These are phyloP conservation scores for Diabrotica virgifera DNA, from an alignment of 1,140 invertebrate genomes.

Conservation along the genomic window DNA sequence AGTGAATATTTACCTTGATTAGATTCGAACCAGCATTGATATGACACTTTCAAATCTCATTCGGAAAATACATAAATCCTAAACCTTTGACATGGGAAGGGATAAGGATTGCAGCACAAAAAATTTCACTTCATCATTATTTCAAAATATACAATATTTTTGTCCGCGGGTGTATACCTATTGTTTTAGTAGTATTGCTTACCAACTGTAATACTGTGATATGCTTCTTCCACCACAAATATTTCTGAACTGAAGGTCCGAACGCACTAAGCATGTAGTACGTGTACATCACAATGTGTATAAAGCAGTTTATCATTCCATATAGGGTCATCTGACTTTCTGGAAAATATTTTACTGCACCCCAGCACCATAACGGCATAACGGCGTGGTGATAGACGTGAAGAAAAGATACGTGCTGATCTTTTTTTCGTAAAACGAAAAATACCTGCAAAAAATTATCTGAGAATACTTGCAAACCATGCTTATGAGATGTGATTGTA, in stretches of 20 bases:
- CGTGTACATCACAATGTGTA: slow-evolving; percentile 88
- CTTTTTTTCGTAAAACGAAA: slow-evolving; percentile 80
- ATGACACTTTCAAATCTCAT: too few species aligned
- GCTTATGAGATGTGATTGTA: not conserved
- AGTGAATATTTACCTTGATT: too few species aligned
- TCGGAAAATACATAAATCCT: too few species aligned
- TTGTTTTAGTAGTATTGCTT: slow-evolving; percentile 27
- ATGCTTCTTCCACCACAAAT: slow-evolving; percentile 94
- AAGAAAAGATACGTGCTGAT: slow-evolving; percentile 9
- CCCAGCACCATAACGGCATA: slow-evolving; percentile 91
- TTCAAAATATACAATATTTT: too few species aligned
- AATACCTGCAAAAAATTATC: slow-evolving; percentile 56
- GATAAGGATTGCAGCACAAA: too few species aligned
- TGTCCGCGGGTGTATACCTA: too few species aligned
- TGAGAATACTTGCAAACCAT: not conserved
- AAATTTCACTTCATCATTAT: too few species aligned
- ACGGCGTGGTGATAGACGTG: slow-evolving; percentile 83
- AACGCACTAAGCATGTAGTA: slow-evolving; percentile 88
- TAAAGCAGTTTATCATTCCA: slow-evolving; percentile 79
- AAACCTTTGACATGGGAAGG: too few species aligned
- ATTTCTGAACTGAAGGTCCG: slow-evolving; percentile 80
- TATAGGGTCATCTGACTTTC: slow-evolving; percentile 79
- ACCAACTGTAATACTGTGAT: slow-evolving; percentile 84
- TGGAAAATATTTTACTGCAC: slow-evolving; percentile 77
- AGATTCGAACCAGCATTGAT: too few species aligned